A percentile compares a stretch with the other conserved stretches of the same genome.
Evolutionary conservation across 2,888 invertebrate species (phyloP).

Genomic region (Polyploca ridens): DNA sequence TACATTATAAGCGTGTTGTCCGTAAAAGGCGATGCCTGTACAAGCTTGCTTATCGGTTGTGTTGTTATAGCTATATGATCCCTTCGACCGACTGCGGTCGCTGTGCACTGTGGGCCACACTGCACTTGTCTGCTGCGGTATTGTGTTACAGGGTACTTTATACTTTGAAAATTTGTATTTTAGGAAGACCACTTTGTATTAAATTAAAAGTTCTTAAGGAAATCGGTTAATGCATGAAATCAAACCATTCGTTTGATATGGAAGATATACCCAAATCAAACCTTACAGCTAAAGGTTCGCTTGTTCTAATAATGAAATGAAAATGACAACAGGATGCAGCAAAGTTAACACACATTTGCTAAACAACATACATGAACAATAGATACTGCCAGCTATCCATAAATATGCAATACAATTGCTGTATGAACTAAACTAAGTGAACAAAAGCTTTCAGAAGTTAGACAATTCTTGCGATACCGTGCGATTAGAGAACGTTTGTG

Average conservation of each 20-base stretch:
- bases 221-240: no score
- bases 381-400: not conserved
- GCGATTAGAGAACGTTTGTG: not conserved
- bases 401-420: not conserved
- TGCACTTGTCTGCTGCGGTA: constrained; percentile 2
- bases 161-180: not conserved
- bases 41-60: not conserved
- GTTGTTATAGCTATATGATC: not conserved
- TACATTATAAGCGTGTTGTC: not conserved
- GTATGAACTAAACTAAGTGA: not conserved
- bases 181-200: not conserved
- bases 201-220: no score
- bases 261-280: not conserved
- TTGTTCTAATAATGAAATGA: not conserved
- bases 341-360: not conserved
- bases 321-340: not conserved
- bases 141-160: not conserved
- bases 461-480: not conserved
- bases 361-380: not conserved
- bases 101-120: not conserved
- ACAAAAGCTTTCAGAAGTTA: not conserved
- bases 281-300: no score
- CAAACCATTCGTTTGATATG: no score
- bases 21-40: not conserved
- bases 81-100: not conserved